Conservation (phyloP, 2,888 invertebrate genomes). For the Eupithecia subumbrata region DNA sequence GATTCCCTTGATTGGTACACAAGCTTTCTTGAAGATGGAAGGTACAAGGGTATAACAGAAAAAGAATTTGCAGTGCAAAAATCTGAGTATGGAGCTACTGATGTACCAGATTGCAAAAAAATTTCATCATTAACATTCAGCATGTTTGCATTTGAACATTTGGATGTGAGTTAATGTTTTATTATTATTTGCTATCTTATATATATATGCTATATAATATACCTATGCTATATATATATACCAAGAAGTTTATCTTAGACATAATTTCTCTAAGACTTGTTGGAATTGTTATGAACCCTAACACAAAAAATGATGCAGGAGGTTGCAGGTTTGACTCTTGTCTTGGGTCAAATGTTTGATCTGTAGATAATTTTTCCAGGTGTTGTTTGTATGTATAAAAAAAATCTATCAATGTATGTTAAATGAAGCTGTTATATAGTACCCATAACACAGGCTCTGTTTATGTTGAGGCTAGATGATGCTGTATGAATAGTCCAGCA, state of each 20-base stretch:
- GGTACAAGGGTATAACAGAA: constrained; percentile 72
- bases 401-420: too few species aligned
- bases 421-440: too few species aligned
- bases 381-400: too few species aligned
- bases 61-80: constrained; percentile 58
- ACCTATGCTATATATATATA: too few species aligned
- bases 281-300: not conserved
- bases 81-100: constrained; percentile 57
- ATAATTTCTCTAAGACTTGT: not conserved
- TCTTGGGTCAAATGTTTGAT: too few species aligned
- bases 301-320: not conserved
- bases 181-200: not conserved
- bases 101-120: constrained; percentile 86
- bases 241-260: constrained; percentile 1
- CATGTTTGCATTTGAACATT: constrained; percentile 76
- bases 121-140: constrained; percentile 80
- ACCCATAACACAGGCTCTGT: too few species aligned
- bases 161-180: constrained; percentile 59
- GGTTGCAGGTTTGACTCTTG: too few species aligned
- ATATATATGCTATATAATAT: too few species aligned
- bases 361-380: too few species aligned
- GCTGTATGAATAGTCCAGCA: too few species aligned
- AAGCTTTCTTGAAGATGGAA: constrained; percentile 83
- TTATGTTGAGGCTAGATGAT: too few species aligned
- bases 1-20: constrained; percentile 88